Percentiles rank a stretch among this genome's conserved stretches.
Conservation (phyloP, 2,888 invertebrate species). For the Tryphoninae sp. region DNA sequence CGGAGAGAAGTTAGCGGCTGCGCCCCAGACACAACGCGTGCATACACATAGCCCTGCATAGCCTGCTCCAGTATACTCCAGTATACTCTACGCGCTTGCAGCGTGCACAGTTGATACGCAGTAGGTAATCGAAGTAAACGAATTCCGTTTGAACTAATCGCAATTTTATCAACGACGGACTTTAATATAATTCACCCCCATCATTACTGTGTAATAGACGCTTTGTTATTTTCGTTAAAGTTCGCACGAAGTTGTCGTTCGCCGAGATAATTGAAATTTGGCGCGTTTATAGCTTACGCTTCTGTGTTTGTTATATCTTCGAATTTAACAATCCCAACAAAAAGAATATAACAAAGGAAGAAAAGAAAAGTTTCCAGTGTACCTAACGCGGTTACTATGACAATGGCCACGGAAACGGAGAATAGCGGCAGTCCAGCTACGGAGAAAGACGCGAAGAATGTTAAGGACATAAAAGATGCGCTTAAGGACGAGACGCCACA, state of each 20-base stretch:
- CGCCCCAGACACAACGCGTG: slow-evolving; percentile 36
- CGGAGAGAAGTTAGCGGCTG: slow-evolving; percentile 39
- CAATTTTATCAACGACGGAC: slow-evolving; percentile 1
- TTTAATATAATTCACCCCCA: background rate
- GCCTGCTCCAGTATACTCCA: slow-evolving; percentile 31
- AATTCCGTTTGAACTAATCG: slow-evolving; percentile 31
- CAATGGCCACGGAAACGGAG: slow-evolving; percentile 90
- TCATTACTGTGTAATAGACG: background rate
- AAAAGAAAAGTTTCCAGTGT: background rate
- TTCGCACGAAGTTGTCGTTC: background rate
- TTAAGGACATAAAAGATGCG: slow-evolving; percentile 84
- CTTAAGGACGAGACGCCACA: slow-evolving; percentile 79
- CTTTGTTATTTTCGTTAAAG: background rate
- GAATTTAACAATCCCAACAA: background rate
- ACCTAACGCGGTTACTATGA: slow-evolving; percentile 70
- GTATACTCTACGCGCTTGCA: slow-evolving; percentile 56
- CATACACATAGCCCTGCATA: slow-evolving; percentile 38
- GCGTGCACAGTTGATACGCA: slow-evolving; percentile 46
- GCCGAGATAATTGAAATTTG: background rate
- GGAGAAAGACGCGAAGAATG: slow-evolving; percentile 84
- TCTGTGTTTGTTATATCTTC: background rate
- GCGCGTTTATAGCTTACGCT: background rate
- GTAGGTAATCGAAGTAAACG: slow-evolving; percentile 2
- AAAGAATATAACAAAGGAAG: background rate
- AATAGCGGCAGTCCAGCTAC: slow-evolving; percentile 87